Evolutionary conservation across 2,888 invertebrate genomes (phyloP), one percentile per base, ranked within the genome.

Genomic region (Drosophila kambysellisi): DNA sequence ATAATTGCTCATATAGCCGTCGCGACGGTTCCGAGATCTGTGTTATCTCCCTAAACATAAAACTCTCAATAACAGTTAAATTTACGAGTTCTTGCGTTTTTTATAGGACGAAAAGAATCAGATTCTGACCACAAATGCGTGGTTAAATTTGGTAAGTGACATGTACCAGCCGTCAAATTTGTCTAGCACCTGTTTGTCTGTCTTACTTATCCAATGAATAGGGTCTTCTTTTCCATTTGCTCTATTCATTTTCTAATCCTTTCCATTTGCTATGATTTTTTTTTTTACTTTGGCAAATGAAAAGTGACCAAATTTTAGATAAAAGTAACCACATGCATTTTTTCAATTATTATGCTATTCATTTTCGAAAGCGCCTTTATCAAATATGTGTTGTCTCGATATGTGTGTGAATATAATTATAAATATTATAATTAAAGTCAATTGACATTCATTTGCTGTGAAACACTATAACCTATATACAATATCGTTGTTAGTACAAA

Each of bases 101-200:
- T 95, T 96, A 94, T 96, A 99, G 99, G 99, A 99, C 95, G 99
- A 99, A 96, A 99, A 99, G 96, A 98, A 98, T 95, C 98, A 98
- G 96, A 98, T 99, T 95, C 96, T 99, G 95, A 97, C 98, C 94
- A 98, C 98, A 94, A 99, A 98, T 95, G 97, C 98, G 94, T 99
- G 98, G 98, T 96, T 98, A 94, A 97, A 98, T 95, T 96, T 98
- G 97, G 98, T 98, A 96, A 97, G 98, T 97, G 95, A 95, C 93
- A 93, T 93, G 93, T 93, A 93, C 93, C 93, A 93, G 92, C 78
- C 82, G 73, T 89, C 68, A 83, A 82, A 70, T 70, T 85, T 82
- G 85, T 81, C 74, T 81, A 79, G 82, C 82, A 89, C 82, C 70
- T 68, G 76, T 81, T 76, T 80, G 70, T 82, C 73, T 82, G 79